Conservation (phyloP, 64 coral and sea anemone genomes). For the Exaiptasia diaphana region DNA sequence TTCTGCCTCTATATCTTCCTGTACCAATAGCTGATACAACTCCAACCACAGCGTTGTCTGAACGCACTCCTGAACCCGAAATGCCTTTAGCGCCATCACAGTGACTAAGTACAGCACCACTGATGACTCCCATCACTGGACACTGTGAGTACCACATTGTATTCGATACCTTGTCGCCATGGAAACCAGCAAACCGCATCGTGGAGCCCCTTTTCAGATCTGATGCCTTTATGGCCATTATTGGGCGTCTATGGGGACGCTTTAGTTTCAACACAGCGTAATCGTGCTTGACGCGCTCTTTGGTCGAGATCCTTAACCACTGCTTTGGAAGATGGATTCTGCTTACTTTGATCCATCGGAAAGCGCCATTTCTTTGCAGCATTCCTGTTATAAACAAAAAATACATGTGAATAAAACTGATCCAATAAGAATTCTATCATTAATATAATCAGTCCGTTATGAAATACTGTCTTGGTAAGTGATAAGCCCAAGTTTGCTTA, state of each 20-base stretch:
- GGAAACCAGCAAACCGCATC: conserved; percentile 64
- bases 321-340: conserved; percentile 31
- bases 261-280: conserved; percentile 50
- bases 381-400: conserved; percentile 33
- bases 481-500: no score
- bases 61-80: conserved; percentile 61
- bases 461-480: no score
- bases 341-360: conserved; percentile 52
- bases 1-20: conserved; percentile 29
- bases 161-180: conserved; percentile 49
- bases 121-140: conserved; percentile 3
- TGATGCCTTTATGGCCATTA: conserved; percentile 35
- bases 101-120: conserved; percentile 37
- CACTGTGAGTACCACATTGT: conserved; percentile 41
- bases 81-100: conserved; percentile 59
- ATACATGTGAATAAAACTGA: neutral
- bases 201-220: conserved; percentile 26
- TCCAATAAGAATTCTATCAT: neutral
- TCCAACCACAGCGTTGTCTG: conserved; percentile 40
- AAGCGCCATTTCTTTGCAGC: conserved; percentile 33
- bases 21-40: conserved; percentile 48
- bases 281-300: conserved; percentile 26
- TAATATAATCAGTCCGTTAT: no score
- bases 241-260: conserved; percentile 24
- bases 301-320: conserved; percentile 12